phyloP scores from a whole-genome alignment of 2,113 vertebrate species.

The Sitta europaea region DNA sequence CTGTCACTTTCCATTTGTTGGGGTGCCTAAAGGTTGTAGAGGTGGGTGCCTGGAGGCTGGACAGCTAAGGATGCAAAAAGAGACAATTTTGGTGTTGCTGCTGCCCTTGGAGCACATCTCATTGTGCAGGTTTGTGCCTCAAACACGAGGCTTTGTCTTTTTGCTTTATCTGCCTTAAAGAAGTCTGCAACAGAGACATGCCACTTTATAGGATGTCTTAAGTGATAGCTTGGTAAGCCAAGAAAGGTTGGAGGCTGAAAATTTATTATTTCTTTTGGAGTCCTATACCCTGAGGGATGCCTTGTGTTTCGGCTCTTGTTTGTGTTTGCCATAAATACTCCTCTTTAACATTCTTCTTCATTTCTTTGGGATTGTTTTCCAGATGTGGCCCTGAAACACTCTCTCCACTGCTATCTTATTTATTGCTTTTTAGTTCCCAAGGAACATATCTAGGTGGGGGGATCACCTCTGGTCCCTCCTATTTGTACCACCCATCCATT shows the following conservation, averaged over 20 bases:
- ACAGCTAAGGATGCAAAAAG: constrained; percentile 1
- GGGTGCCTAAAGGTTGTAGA: neutral
- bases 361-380: rapidly evolving
- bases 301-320: neutral
- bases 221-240: neutral
- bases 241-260: neutral
- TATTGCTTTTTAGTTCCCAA: neutral
- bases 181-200: neutral
- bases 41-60: constrained; percentile 9
- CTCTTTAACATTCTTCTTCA: neutral
- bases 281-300: neutral
- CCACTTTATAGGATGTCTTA: neutral
- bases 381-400: neutral
- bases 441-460: neutral
- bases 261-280: neutral
- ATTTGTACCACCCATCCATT: neutral
- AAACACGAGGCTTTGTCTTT: neutral
- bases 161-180: neutral
- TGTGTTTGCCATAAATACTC: neutral
- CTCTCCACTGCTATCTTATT: neutral
- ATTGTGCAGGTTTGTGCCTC: neutral
- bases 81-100: neutral
- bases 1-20: constrained; percentile 17
- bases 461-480: neutral
- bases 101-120: neutral